Percentiles rank a stretch among this genome's conserved stretches.
Evolutionary conservation across 2,113 vertebrate species (phyloP).

Genomic region (Macrotis lagotis): DNA sequence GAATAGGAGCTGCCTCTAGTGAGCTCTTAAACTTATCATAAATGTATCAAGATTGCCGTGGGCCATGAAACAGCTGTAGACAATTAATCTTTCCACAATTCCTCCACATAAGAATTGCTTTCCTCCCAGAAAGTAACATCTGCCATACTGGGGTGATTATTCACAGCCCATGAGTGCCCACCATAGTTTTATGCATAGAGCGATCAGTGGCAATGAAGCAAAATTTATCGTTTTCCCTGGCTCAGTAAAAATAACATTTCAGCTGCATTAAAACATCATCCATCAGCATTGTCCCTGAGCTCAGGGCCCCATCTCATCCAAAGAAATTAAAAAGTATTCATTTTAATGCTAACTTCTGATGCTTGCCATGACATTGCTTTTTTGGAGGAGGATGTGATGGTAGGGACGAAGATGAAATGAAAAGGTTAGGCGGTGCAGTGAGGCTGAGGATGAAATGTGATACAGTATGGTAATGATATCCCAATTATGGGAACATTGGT

Average conservation of each 20-base stretch:
- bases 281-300: slow-evolving; percentile 96
- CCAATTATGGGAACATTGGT: slow-evolving; percentile 79
- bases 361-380: slow-evolving; percentile 87
- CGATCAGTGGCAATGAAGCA: slow-evolving; percentile 98
- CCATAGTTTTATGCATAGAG: slow-evolving; percentile 93
- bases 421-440: slow-evolving; percentile 85
- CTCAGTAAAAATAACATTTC: slow-evolving; percentile 99
- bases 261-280: slow-evolving; percentile 99
- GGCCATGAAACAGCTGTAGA: slow-evolving; percentile 99
- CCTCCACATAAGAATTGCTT: slow-evolving; percentile 98
- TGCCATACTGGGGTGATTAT: slow-evolving; percentile 95
- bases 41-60: slow-evolving; percentile 99
- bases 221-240: slow-evolving; percentile 99
- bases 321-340: slow-evolving; percentile 98
- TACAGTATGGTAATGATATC: slow-evolving; percentile 82
- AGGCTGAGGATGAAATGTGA: slow-evolving; percentile 85
- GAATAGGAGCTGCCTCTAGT: slow-evolving; percentile 91
- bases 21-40: slow-evolving; percentile 99
- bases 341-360: slow-evolving; percentile 93
- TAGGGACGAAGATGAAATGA: slow-evolving; percentile 76
- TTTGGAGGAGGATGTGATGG: slow-evolving; percentile 61
- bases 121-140: slow-evolving; percentile 94
- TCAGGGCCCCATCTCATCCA: slow-evolving; percentile 87
- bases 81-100: slow-evolving; percentile 99
- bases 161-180: slow-evolving; percentile 90